Conservation (phyloP, 2,113 vertebrate genomes). For the Zosterops lateralis region DNA sequence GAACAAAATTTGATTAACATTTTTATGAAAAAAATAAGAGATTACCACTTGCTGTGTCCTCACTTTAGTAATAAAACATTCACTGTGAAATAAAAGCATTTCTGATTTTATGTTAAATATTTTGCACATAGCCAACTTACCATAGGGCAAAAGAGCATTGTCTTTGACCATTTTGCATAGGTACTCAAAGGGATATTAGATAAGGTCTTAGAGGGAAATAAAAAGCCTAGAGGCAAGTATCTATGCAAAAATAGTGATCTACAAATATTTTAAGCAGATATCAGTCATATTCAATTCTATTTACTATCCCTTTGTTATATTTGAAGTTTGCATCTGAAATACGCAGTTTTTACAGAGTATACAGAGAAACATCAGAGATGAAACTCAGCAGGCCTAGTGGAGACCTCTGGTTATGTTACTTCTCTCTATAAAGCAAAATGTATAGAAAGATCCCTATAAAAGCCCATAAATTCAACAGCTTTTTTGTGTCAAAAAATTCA, state of each 20-base stretch:
- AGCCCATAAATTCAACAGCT: not conserved
- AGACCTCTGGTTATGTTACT: not conserved
- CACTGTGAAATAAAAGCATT: not conserved
- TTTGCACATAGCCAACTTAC: not conserved
- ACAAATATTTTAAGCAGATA: not conserved
- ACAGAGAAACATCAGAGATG: not conserved
- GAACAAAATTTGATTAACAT: not conserved
- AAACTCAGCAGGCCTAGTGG: not conserved
- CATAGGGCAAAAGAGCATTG: not conserved
- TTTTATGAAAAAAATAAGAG: not conserved
- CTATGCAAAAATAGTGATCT: not conserved
- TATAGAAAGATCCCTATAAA: slow-evolving; percentile 3
- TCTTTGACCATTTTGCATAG: slow-evolving; percentile 3
- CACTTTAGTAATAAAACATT: not conserved
- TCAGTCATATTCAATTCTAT: not conserved
- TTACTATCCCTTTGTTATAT: not conserved
- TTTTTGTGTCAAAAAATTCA: not conserved
- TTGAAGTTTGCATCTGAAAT: not conserved
- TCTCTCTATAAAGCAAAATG: not conserved
- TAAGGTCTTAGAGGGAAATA: not conserved
- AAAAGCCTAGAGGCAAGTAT: not conserved
- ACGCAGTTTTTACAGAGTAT: not conserved
- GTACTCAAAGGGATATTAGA: not conserved
- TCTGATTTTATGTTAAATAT: not conserved
- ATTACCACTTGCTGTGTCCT: not conserved